Conservation (phyloP, 2,797 vertebrate genomes). For the Trichosurus vulpecula region DNA sequence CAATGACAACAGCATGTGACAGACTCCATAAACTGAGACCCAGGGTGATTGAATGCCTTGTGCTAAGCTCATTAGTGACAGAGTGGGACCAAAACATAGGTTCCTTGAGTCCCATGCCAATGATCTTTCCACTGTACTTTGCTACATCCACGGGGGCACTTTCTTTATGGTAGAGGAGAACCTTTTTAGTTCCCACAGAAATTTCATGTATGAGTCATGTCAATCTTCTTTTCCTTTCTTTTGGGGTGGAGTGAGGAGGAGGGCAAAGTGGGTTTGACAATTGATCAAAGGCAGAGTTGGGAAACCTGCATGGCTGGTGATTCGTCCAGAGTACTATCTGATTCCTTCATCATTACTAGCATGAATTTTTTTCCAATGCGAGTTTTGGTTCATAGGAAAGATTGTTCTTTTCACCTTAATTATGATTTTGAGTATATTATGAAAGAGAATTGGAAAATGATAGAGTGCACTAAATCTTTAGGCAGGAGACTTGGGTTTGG, state of each 20-base stretch:
- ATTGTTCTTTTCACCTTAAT: neutral
- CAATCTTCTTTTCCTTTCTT: neutral
- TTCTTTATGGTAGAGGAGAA: neutral
- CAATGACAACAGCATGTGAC: neutral
- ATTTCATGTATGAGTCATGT: neutral
- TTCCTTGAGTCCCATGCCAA: neutral
- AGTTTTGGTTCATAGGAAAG: neutral
- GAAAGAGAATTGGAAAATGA: neutral
- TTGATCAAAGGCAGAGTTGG: neutral
- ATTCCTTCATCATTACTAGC: neutral
- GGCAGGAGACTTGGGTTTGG: neutral
- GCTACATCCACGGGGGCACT: neutral
- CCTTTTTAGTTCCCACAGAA: neutral
- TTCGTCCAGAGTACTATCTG: neutral
- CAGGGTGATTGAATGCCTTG: neutral
- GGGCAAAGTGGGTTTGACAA: neutral
- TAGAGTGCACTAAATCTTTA: neutral
- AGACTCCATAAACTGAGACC: neutral
- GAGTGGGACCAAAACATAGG: neutral
- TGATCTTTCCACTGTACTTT: neutral
- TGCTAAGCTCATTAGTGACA: neutral
- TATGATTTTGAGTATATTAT: neutral
- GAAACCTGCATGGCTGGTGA: neutral
- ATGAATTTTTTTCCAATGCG: neutral
- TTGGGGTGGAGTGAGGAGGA: neutral